Base-by-base conservation (phyloP, 2,888 invertebrate genomes). In the Heliothis peltigera region DNA sequence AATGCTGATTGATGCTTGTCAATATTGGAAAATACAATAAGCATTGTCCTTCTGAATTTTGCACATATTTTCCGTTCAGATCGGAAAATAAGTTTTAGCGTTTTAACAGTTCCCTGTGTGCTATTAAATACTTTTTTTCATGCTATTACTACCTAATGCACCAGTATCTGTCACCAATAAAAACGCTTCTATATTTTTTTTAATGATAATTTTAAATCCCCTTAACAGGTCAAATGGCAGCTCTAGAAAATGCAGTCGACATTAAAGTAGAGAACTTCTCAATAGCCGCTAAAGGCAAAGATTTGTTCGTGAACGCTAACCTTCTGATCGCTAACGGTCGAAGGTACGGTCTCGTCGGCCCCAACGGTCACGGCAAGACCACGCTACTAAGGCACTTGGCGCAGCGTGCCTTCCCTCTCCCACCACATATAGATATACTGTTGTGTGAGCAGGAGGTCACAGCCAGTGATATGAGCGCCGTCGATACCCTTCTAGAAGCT, bases 251-350 rank as follows among this genome's bases (percentile, higher is more conserved):
- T 89, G 99, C 99, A 0, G 98, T 98, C 12, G 99, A 99, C 90
- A 99, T 99, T 56, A 99, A 99, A 96, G 98, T 99, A 17, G 99
- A 99, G 87, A 99, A 98, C 91, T 99, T 99, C 89, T 98, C 98
- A 64, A 99, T 99, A 80, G 97, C 98, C 19, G 99, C 99, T 0
- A 98, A 98, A 90, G 99, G 99, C 61, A 98, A 99, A 84, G 98
- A 99, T 87, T 95, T 99, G 49, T 99, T 99, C 90, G 97, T 98
- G 35, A 99, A 99, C 91, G 99, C 99, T 0, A 98, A 97, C 89
- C 94, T 99, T 35, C 94, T 98, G 56, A 99, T 99, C 80, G 99
- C 99, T 0, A 96, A 97, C 84, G 98, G 99, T 0, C 96, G 99
- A 49, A 96, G 98, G 81, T 99, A 99, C 91, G 99, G 99, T 84